These are phyloP conservation scores for Agelastica alni DNA, from an alignment of 2,888 invertebrate genomes.

Conservation along the genomic window DNA sequence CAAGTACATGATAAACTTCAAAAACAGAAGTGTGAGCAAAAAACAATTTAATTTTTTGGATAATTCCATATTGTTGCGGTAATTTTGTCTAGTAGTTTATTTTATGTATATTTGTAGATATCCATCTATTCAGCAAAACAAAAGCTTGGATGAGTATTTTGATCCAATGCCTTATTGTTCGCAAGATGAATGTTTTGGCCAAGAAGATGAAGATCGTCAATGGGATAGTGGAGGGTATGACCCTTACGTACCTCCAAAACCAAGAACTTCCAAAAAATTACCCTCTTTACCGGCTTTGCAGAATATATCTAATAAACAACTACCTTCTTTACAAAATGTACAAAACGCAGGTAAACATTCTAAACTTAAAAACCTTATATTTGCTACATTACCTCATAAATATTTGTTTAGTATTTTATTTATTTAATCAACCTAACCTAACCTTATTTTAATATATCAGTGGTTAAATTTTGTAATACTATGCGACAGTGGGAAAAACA, in stretches of 20 bases:
- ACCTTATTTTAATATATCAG: too few relatives aligned
- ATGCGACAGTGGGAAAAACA: too few relatives aligned
- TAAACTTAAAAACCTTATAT: too few relatives aligned
- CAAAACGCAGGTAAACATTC: slow-evolving; percentile 13
- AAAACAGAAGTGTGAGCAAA: too few relatives aligned
- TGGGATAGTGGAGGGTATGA: slow-evolving; percentile 72
- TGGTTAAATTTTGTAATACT: too few relatives aligned
- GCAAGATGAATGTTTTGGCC: slow-evolving; percentile 64
- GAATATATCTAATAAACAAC: slow-evolving; percentile 62
- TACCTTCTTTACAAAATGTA: slow-evolving; percentile 42
- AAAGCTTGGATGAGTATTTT: slow-evolving; percentile 69
- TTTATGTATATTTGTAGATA: slow-evolving; percentile 38
- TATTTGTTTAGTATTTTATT: too few relatives aligned
- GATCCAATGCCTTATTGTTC: slow-evolving; percentile 68
- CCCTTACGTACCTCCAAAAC: slow-evolving; percentile 39
- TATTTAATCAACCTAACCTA: too few relatives aligned
- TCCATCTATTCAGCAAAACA: slow-evolving; percentile 41
- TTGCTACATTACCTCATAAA: too few relatives aligned
- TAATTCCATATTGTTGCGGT: too few relatives aligned
- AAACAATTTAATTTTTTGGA: too few relatives aligned
- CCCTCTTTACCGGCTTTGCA: slow-evolving; percentile 57
- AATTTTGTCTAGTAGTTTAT: too few relatives aligned
- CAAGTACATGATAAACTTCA: too few relatives aligned
- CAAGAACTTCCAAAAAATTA: slow-evolving; percentile 52
- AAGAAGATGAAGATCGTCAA: slow-evolving; percentile 70